Percentiles rank a stretch among this genome's conserved stretches.
Evolutionary conservation across 2,888 invertebrate species (phyloP).

Genomic region (Agrotis ipsilon): DNA sequence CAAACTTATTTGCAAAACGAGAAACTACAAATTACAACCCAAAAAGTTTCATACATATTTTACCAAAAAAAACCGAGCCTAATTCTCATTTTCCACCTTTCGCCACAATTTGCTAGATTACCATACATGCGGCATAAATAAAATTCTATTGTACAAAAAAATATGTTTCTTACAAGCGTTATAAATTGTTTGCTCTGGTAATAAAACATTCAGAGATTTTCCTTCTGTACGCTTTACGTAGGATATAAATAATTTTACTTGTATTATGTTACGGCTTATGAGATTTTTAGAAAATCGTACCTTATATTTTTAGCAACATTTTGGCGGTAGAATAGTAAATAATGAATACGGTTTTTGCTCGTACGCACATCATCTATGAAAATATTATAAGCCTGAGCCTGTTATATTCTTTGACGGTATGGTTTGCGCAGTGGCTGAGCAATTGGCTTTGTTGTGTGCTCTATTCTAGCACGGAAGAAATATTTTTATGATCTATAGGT

Average conservation of each 20-base stretch:
- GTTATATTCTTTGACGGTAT: too few species aligned
- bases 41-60: neutral
- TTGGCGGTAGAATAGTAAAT: neutral
- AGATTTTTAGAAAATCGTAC: slow-evolving; percentile 29
- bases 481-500: too few species aligned
- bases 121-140: slow-evolving; percentile 53
- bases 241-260: slow-evolving; percentile 46
- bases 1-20: neutral
- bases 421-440: too few species aligned
- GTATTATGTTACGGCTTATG: slow-evolving; percentile 17
- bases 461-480: too few species aligned
- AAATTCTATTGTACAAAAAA: slow-evolving; percentile 51
- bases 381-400: too few species aligned
- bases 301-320: slow-evolving; percentile 3
- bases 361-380: too few species aligned
- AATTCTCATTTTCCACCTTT: slow-evolving; percentile 14
- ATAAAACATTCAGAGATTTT: slow-evolving; percentile 48
- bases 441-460: too few species aligned
- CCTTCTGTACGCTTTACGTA: slow-evolving; percentile 25
- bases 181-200: slow-evolving; percentile 45
- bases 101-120: slow-evolving; percentile 32
- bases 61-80: neutral
- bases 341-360: neutral
- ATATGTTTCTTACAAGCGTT: slow-evolving; percentile 38
- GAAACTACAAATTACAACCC: neutral